Conservation (phyloP, 2,797 vertebrate genomes). For the Sebastes jordani region DNA sequence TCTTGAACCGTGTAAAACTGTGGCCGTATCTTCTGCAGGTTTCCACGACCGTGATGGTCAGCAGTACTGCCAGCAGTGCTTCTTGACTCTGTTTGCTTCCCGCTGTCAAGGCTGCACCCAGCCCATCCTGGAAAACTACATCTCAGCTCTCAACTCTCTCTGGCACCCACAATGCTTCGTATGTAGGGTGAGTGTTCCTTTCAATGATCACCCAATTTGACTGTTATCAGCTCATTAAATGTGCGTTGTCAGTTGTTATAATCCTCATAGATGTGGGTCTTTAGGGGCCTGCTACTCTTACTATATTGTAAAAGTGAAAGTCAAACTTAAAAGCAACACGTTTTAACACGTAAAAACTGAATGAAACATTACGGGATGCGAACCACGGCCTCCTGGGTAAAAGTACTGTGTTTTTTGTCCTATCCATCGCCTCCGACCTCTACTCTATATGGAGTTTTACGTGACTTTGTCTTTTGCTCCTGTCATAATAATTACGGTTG, state of each 20-base stretch:
- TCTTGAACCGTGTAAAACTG: neutral
- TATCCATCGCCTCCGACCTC: rapidly evolving
- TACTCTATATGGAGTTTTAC: too few relatives aligned
- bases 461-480: too few relatives aligned
- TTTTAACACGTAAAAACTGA: too few relatives aligned
- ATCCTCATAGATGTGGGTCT: neutral
- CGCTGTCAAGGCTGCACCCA: constrained; percentile 91
- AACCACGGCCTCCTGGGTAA: too few relatives aligned
- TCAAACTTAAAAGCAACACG: too few relatives aligned
- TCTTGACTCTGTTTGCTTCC: constrained; percentile 90
- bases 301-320: too few relatives aligned
- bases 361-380: too few relatives aligned
- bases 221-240: too few relatives aligned
- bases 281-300: too few relatives aligned
- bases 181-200: constrained; percentile 85
- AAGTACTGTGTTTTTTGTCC: too few relatives aligned
- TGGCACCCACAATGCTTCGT: constrained; percentile 96
- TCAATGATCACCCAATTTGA: neutral
- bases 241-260: too few relatives aligned
- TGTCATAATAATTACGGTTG: too few relatives aligned
- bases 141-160: constrained; percentile 90
- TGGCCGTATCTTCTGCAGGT: constrained; percentile 71
- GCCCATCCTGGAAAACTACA: constrained; percentile 95
- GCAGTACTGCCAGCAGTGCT: constrained; percentile 93
- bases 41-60: constrained; percentile 93